Evolutionary conservation across 2,888 invertebrate genomes (phyloP), one percentile per base, ranked within the genome.

Genomic region (Muschampia plurimacula): DNA sequence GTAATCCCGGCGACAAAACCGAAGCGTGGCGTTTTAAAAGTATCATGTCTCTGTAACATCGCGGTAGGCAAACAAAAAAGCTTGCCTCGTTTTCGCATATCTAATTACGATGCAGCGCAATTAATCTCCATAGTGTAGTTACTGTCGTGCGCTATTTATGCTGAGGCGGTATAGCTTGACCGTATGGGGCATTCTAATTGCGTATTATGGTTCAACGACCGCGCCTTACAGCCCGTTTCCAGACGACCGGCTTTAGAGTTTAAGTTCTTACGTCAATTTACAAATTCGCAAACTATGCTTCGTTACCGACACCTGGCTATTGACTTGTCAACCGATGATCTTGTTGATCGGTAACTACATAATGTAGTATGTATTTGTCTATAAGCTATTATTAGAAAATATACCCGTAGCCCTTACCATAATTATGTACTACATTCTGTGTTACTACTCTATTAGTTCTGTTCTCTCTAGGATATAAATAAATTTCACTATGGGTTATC

Each of bases 161-260:
- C 88, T 84, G 87, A 86, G 89, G 87, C 83, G 82, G 85, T 84
- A 86, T 86, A 78, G 86, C 84, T 79, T 87, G 83, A 86, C 83
- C 85, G 92, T 89, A 92, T 90, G 91, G 92, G 89, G 92, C 90
- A 94, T 93, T 91, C 93, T 93, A 93, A 93, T 93, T 93, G 90
- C 88, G 92, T 91, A 90, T 91, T 90, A 90, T 89, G 89, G 93
- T 88, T 91, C 92, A 91, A 89, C 79, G 93, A 89, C 89, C 92
- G 87, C 86, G 82, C 79, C 82, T 81, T 83, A 83, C 85, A 69
- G 69, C 66, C 82, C 78, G 83, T 83, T 86, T 83, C 82, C 86
- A 86, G 87, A 86, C 86, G 83, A 80, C 82, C 80, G 83, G 81
- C 83, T 84, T 81, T 44, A 80, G 41, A 72, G 60, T 72, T 77